Percentiles rank a stretch among this genome's conserved stretches.
phyloP scores from a whole-genome alignment of 2,113 vertebrate species.

The Notothenia coriiceps region DNA sequence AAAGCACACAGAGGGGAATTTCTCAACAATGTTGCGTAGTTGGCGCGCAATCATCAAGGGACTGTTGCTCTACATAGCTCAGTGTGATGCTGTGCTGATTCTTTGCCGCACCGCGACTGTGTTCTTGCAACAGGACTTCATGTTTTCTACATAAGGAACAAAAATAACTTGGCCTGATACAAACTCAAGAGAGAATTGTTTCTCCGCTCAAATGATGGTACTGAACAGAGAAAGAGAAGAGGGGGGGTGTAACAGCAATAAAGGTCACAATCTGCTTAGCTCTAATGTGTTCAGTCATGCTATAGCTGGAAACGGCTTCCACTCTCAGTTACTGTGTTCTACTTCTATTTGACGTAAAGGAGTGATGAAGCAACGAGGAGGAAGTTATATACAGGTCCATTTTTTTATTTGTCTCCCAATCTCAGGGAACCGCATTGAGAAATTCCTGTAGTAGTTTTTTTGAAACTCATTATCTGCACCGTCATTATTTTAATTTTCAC shows the following conservation, averaged over 20 bases:
- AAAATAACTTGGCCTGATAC: constrained; percentile 6
- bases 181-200: constrained; percentile 10
- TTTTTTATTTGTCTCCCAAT: neutral
- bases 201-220: neutral
- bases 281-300: neutral
- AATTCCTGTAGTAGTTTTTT: constrained; percentile 5
- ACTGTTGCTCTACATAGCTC: constrained; percentile 51
- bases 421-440: neutral
- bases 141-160: constrained; percentile 20
- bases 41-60: constrained; percentile 24
- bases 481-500: constrained; percentile 4
- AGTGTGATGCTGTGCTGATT: constrained; percentile 26
- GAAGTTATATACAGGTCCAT: neutral
- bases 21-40: constrained; percentile 13
- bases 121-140: constrained; percentile 27
- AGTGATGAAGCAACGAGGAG: neutral
- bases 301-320: neutral
- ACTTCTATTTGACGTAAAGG: neutral
- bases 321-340: neutral
- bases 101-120: constrained; percentile 4
- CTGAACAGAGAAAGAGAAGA: constrained; percentile 1
- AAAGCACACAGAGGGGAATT: constrained; percentile 7
- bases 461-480: constrained; percentile 8
- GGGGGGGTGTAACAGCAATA: neutral
- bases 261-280: neutral